Base-by-base conservation (phyloP, 2,797 vertebrate species). In the Sebastes nivosus region DNA sequence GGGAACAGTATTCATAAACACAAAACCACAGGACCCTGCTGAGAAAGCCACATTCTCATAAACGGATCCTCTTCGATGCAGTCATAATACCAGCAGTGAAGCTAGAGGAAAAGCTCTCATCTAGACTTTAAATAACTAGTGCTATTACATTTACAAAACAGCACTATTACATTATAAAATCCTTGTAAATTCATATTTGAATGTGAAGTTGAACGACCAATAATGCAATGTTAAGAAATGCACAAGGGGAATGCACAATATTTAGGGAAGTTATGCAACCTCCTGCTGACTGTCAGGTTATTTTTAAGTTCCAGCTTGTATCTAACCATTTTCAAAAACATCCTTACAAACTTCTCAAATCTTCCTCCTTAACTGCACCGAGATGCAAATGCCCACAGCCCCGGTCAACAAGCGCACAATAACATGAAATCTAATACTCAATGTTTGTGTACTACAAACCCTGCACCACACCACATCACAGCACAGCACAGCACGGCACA, bases 1-100 rank as follows among this genome's bases (percentile, higher is more conserved):
- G 84, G 88, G 91, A 94, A 92, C 73, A 81, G 86, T 81, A 80
- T 89, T 89, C 77, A 85, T 90, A 88, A 93, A 93, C 91, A 88
- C 67, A 80, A 82, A 90, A 77, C 91, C 91, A 76, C 85, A 80
- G 74, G 77, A 86, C 68, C 81, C 76, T 74, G 77, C 76, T 89
- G 88, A 91, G 81, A 91, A 89, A 90, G 75, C 86, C 77, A 84
- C 76, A 82, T 83, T 92, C 89, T 92, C 90, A 89, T 85, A 89
- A 88, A 88, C 60, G 80, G 75, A 81, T 82, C 81, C 27, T 87
- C 86, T 77, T 80, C 64, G n/a, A 85, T 64, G 10, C 8, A 77
- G 80, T 69, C 79, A 75, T 68, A 87, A 80, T n/a, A 79, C 24
- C 46, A 63, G 18, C 14, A 13, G 50, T 60, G 22, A 75, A 71